Evolutionary conservation across 2,888 invertebrate genomes (phyloP).

Genomic region (Electrophaes corylata): DNA sequence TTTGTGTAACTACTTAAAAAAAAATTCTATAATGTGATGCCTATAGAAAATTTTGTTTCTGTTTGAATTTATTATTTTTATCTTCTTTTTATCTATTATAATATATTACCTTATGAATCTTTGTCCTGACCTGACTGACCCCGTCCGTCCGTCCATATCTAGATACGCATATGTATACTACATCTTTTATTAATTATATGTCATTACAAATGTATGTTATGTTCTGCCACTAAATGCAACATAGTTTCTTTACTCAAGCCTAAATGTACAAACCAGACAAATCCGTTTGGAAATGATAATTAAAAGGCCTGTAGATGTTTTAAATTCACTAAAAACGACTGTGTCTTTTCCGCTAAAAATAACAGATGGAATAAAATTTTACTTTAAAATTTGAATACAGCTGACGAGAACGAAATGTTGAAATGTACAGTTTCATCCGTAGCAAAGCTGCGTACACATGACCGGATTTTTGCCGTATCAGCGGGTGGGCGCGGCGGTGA

Average conservation of each 20-base stretch:
- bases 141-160: too few relatives aligned
- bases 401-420: conserved; percentile 35
- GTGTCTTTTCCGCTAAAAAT: conserved; percentile 20
- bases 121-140: too few relatives aligned
- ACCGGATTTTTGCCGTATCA: conserved; percentile 44
- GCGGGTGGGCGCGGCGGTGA: conserved; percentile 44
- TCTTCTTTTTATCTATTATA: too few relatives aligned
- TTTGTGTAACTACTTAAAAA: too few relatives aligned
- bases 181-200: too few relatives aligned
- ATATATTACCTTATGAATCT: too few relatives aligned
- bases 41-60: too few relatives aligned
- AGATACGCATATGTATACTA: too few relatives aligned
- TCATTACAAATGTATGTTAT: too few relatives aligned
- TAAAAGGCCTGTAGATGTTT: conserved; percentile 10
- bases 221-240: conserved; percentile 6
- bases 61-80: too few relatives aligned
- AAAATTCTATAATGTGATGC: too few relatives aligned
- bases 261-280: conserved; percentile 7
- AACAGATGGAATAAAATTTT: conserved; percentile 23
- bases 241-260: background rate
- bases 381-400: conserved; percentile 38
- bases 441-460: conserved; percentile 41
- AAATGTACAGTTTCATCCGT: conserved; percentile 39
- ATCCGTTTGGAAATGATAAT: background rate
- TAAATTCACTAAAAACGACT: conserved; percentile 8